Evolutionary conservation across 2,797 vertebrate genomes (phyloP), one percentile per base, ranked within the genome.

Genomic region (Onychomys leucogaster): DNA sequence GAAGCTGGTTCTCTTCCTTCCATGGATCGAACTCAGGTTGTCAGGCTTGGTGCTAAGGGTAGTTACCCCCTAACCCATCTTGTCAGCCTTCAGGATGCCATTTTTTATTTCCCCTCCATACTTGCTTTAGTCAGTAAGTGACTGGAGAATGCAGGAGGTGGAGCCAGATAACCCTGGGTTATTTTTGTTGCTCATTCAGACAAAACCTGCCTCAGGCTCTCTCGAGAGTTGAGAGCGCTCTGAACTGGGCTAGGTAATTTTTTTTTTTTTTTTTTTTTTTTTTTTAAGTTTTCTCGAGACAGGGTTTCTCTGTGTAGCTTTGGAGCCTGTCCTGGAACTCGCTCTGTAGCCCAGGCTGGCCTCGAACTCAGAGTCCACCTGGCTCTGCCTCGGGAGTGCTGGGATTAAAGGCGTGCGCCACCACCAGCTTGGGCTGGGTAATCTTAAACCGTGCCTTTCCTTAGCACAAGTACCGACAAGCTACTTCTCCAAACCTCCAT

Each of bases 61-160:
- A 34, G 27, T 46, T 63, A 46, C 29, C 17, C 34, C 52, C 55
- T 57, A 9, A 46, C 11, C 29, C 19, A 63, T 27, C 32, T 89
- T 61, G 19, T 63, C 34, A 43, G 73, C 7, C 5, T 32, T 17
- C 67, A 57, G 13, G 81, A 29, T 57, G 25, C 1, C 14, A 41
- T 83, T 83, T 32, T 78, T 19, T 78, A 49, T 61, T 25, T n/a
- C 21, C 73, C 32, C 12, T 67, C 25, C 59, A 23, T 21, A 52
- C 23, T 92, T 93, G 65, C 12, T 80, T 94, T n/a, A 81, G 52
- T 69, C 34, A 87, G 67, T 59, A 90, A 85, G 21, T 49, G n/a
- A n/a, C 0, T 25, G 23, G 77, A 43, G n/a, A 19, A 52, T 23
- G 91, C 61, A 34, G 0, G 57, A 82, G 92, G 73, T 16, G 77